Percentiles rank a stretch among this genome's conserved stretches.
Conservation (phyloP, 2,113 vertebrate genomes). For the Climacteris rufus region DNA sequence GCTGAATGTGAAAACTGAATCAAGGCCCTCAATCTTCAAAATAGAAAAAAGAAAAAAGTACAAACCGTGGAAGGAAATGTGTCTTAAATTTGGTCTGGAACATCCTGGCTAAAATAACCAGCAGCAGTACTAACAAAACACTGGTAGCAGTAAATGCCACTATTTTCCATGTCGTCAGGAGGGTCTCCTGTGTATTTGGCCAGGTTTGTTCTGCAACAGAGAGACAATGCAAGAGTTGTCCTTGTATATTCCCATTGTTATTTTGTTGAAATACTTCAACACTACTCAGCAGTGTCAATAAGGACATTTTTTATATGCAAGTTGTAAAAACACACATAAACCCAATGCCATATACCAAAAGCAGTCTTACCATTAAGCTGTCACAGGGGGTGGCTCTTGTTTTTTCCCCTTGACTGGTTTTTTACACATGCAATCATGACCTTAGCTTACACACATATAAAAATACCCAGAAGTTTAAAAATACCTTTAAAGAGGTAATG, state of each 20-base stretch:
- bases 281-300: neutral
- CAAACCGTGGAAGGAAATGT: slow-evolving; percentile 80
- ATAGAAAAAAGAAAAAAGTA: neutral
- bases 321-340: neutral
- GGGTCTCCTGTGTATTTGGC: slow-evolving; percentile 79
- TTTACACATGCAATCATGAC: neutral
- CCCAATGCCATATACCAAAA: neutral
- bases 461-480: neutral
- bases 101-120: slow-evolving; percentile 83
- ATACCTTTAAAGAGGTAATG: neutral
- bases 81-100: slow-evolving; percentile 87
- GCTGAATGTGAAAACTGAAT: neutral
- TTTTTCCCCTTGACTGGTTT: neutral
- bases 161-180: slow-evolving; percentile 86
- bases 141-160: slow-evolving; percentile 86
- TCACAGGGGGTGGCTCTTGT: neutral
- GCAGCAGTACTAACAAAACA: slow-evolving; percentile 79
- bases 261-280: neutral
- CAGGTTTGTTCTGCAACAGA: slow-evolving; percentile 76
- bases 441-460: neutral
- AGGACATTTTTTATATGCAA: neutral
- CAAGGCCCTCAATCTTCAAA: neutral
- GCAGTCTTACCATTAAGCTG: neutral
- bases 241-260: neutral
- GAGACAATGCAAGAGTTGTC: neutral